Evolutionary conservation across 2,888 invertebrate species (phyloP), one percentile per base, ranked within the genome.

Genomic region (Spodoptera littoralis): DNA sequence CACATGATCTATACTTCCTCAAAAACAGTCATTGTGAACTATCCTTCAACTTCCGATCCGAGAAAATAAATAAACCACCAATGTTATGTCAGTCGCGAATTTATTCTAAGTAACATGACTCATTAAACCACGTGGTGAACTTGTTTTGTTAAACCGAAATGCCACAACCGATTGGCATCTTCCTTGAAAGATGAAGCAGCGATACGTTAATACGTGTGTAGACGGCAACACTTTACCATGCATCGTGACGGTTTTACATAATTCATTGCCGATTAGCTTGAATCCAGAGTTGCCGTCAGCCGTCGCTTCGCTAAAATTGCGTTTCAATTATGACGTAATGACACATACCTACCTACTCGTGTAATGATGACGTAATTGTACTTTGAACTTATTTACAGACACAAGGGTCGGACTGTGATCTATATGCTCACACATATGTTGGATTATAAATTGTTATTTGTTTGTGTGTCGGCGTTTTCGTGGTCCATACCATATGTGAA

Each of bases 401-500:
- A 30, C 4, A 12, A 42, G 3, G 13, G 4, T 24, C 22, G 12
- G 18, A 4, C 9, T 3, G 18, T 36, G 36, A 36, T 13, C 64
- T 48, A 48, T 58, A 43, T 59, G 36, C 36, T 36, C 9, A 36
- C 6, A 47, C 60, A 52, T 55, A 42, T 30, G 41, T 12, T 52
- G 49, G n/a, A 43, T 42, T 51, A 27, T 46, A 24, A 30, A n/a
- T 56, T 46, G 43, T 53, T 56, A 22, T 60, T 50, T 41, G 42
- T 48, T 54, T 22, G 13, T 27, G 4, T 48, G 45, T 18, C 63
- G 58, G 56, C 59, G 54, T 63, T 57, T 55, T 52, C 13, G 24
- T 22, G 51, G 69, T 60, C 58, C 73, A 56, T 62, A 55, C 62
- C 46, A 12, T 53, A 64, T 12, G 30, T 41, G 59, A 55, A 57